Conservation (phyloP, 2,113 vertebrate species). For the Oriolus oriolus region DNA sequence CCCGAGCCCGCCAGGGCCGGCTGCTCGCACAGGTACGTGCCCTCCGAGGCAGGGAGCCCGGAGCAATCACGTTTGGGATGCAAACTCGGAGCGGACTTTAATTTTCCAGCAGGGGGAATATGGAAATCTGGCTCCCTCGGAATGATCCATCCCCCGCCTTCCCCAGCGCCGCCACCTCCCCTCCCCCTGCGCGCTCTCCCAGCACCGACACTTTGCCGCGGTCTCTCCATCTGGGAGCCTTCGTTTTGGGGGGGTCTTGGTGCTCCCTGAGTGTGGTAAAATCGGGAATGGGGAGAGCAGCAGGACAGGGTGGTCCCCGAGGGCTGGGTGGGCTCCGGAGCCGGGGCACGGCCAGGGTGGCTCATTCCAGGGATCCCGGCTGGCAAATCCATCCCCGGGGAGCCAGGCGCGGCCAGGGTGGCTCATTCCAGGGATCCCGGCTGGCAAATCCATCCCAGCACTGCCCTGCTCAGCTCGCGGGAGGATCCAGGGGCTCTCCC, state of each 20-base stretch:
- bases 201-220: not conserved
- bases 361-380: not conserved
- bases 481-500: not conserved
- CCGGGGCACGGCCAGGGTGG: not conserved
- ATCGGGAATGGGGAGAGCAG: not conserved
- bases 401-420: accelerated
- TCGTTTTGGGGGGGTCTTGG: not conserved
- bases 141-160: conserved; percentile 12
- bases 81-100: conserved; percentile 9
- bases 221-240: not conserved
- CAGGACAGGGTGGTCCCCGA: not conserved
- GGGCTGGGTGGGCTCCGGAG: not conserved
- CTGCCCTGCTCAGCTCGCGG: not conserved
- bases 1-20: conserved; percentile 7
- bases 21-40: conserved; percentile 59
- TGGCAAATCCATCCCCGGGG: not conserved
- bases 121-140: conserved; percentile 6
- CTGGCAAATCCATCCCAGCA: not conserved
- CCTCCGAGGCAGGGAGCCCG: conserved; percentile 1
- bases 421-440: not conserved
- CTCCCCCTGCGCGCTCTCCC: not conserved
- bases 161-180: not conserved
- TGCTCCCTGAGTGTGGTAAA: accelerated
- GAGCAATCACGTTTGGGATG: conserved; percentile 20
- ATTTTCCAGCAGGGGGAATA: conserved; percentile 19